These are phyloP conservation scores for Hydriomena furcata DNA, from an alignment of 2,888 invertebrate species.

Conservation along the genomic window DNA sequence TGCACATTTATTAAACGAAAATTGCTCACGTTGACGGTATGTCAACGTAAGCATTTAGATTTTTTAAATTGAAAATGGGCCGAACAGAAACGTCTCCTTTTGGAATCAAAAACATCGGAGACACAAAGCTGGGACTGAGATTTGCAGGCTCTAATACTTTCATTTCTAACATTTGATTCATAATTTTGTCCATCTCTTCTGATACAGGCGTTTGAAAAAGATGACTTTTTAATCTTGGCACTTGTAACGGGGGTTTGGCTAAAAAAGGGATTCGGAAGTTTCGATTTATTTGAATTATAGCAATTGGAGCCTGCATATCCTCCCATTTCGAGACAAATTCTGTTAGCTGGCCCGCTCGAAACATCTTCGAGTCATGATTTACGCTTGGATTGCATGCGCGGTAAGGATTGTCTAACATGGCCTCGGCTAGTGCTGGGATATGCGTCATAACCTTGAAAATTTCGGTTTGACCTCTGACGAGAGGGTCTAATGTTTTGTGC, in stretches of 20 bases:
- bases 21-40: not conserved
- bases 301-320: constrained; percentile 14
- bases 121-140: constrained; percentile 28
- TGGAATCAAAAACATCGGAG: constrained; percentile 26
- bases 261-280: constrained; percentile 23
- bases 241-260: constrained; percentile 13
- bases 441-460: too few species aligned
- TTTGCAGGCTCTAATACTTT: constrained; percentile 18
- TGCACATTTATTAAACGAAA: not conserved
- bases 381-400: too few species aligned
- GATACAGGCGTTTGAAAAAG: constrained; percentile 3
- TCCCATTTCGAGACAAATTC: constrained; percentile 1
- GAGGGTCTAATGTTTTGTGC: too few species aligned
- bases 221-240: constrained; percentile 3
- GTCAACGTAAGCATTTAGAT: not conserved
- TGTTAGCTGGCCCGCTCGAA: constrained; percentile 20
- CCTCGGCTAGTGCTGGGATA: too few species aligned
- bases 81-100: constrained; percentile 29
- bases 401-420: too few species aligned
- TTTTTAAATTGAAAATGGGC: constrained; percentile 15
- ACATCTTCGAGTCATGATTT: too few species aligned
- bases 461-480: too few species aligned
- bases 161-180: constrained; percentile 22
- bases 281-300: constrained; percentile 7
- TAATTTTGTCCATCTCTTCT: constrained; percentile 17